Evolutionary conservation across 2,113 vertebrate genomes (phyloP).

Genomic region (Corythoichthys haematopterus): DNA sequence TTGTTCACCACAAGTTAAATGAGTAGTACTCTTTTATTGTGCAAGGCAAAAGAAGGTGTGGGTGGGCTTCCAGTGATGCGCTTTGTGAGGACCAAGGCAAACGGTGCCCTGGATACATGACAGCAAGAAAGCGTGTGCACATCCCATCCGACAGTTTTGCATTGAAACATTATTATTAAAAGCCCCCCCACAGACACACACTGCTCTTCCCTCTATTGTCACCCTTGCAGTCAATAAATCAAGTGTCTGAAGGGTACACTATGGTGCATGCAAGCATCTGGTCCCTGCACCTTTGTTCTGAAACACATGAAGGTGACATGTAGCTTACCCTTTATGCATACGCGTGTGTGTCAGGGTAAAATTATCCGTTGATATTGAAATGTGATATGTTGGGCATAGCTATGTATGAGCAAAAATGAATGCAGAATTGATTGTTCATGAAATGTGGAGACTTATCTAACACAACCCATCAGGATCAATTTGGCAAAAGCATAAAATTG

Average conservation of each 20-base stretch:
- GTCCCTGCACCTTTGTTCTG: slow-evolving; percentile 37
- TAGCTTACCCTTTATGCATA: slow-evolving; percentile 17
- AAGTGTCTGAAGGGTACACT: slow-evolving; percentile 42
- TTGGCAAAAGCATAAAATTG: not conserved
- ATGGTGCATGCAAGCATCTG: slow-evolving; percentile 13
- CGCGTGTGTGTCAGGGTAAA: not conserved
- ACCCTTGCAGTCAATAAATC: slow-evolving; percentile 69
- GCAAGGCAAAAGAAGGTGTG: not conserved
- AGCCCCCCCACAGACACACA: slow-evolving; percentile 48
- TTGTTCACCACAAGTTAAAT: not conserved
- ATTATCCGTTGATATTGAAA: not conserved
- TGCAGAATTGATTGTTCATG: not conserved
- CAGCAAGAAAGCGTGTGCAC: not conserved
- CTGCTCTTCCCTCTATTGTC: slow-evolving; percentile 46
- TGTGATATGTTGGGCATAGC: not conserved
- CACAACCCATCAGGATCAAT: not conserved
- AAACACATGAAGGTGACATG: slow-evolving; percentile 23
- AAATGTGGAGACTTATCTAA: not conserved
- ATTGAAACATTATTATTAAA: slow-evolving; percentile 72
- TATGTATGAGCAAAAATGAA: not conserved
- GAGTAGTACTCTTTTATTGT: not conserved
- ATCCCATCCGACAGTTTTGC: slow-evolving; percentile 64
- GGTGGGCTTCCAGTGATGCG: not conserved
- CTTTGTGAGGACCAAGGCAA: not conserved
- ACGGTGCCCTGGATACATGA: not conserved